Base-by-base conservation (phyloP, 2,888 invertebrate genomes). In the Aquatica leii region DNA sequence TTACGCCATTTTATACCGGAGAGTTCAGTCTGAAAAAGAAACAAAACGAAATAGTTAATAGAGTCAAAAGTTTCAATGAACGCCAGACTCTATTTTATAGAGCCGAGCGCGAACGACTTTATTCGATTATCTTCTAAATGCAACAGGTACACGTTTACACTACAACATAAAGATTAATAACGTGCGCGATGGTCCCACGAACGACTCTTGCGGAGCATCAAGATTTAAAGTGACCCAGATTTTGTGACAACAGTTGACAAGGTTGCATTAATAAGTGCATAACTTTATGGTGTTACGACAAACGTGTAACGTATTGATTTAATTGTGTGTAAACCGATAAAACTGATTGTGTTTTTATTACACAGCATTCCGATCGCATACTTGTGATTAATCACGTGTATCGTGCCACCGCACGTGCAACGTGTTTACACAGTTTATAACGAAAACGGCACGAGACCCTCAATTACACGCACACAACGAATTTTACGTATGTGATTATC, bases 1-100 rank as follows among this genome's bases (percentile, higher is more conserved):
- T 95, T 95, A 87, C 95, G 94, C 98, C 98, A 98, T 94, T 97
- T 97, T 85, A 98, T 98, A 82, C 98, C 98, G 87, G 95, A 95
- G 82, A 98, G 89, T 87, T 99, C 98, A 84, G 98, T 98, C 98
- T 98, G 88, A 11, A 90, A 88, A 75, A 69, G 71, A 68, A 71
- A 60, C 72, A 65, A 71, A 61, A 52, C 14, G 8, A 20, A 24
- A 50, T 12, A 40, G 3, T 40, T 40, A 40, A 40, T 40, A 37
- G 14, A 12, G 14, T 37, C n/a, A 11, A 37, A 37, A 37, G 14
- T 12, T n/a, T 37, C 14, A 37, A 37, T 37, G 37, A 37, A 12
- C n/a, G n/a, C n/a, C n/a, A n/a, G n/a, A 11, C 11, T 43, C 51
- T 48, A 50, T 59, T 51, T 59, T 54, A 53, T 54, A 64, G 40